Evolutionary conservation across 2,888 invertebrate genomes (phyloP).

Genomic region (Clanis bilineata): DNA sequence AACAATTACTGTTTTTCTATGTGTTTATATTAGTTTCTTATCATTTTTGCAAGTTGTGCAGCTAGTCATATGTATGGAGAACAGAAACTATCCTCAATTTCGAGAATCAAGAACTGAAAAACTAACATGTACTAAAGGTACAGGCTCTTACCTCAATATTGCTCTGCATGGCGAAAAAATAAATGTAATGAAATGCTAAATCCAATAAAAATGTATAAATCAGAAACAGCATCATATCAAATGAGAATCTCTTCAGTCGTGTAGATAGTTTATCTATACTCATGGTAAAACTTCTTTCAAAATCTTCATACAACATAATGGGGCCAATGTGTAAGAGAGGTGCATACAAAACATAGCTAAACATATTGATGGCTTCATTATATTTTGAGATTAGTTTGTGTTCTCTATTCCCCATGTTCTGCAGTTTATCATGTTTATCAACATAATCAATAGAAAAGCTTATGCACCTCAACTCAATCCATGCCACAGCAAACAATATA

Average conservation of each 20-base stretch:
- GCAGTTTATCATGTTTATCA: constrained; percentile 43
- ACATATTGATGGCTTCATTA: constrained; percentile 69
- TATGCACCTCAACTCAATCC: constrained; percentile 89
- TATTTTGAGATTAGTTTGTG: constrained; percentile 21
- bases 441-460: constrained; percentile 87
- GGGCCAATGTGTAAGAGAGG: constrained; percentile 93
- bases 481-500: constrained; percentile 82
- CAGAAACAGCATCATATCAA: constrained; percentile 79
- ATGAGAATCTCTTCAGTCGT: constrained; percentile 65
- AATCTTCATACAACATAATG: constrained; percentile 89
- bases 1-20: too few species aligned
- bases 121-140: too few species aligned
- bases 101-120: too few species aligned
- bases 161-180: constrained; percentile 89
- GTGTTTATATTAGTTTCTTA: too few species aligned
- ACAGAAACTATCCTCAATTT: too few species aligned
- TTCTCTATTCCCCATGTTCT: constrained; percentile 18
- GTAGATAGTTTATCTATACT: constrained; percentile 40
- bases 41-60: too few species aligned
- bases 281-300: constrained; percentile 69
- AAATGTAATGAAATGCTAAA: constrained; percentile 89
- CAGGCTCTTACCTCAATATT: constrained; percentile 81
- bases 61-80: too few species aligned
- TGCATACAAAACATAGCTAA: constrained; percentile 91
- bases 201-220: constrained; percentile 88